Evolutionary conservation across 2,888 invertebrate genomes (phyloP).

Genomic region (Saturnia japonica): DNA sequence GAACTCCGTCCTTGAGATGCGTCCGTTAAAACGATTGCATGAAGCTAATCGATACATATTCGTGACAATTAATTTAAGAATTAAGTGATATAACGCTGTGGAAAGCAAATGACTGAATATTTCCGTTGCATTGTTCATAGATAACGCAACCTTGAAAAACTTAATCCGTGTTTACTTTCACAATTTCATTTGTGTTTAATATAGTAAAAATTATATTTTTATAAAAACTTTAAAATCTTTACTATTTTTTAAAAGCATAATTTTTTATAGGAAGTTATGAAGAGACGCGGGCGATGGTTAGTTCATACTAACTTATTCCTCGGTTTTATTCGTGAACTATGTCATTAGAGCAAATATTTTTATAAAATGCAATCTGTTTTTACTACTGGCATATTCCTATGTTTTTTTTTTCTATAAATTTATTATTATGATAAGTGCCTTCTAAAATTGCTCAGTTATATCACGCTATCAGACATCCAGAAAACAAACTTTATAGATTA

Average conservation of each 20-base stretch:
- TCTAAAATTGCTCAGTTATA: no score
- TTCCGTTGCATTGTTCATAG: not conserved
- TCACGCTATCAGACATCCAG: no score
- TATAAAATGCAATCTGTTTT: no score
- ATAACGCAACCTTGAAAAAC: not conserved
- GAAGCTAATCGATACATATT: constrained; percentile 6
- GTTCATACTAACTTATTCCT: no score
- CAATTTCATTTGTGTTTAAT: not conserved
- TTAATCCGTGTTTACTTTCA: not conserved
- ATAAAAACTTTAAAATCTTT: not conserved
- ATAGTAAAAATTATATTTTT: not conserved
- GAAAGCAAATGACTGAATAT: not conserved
- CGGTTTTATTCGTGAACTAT: no score
- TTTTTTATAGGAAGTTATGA: no score
- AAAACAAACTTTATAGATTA: no score
- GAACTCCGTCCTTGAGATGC: constrained; percentile 8
- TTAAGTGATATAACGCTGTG: not conserved
- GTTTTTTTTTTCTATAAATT: no score
- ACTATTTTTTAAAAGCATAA: not conserved
- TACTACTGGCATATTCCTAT: no score
- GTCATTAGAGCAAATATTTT: no score
- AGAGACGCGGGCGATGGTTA: no score
- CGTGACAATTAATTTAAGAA: not conserved
- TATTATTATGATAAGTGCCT: no score
- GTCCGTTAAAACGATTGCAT: constrained; percentile 13